phyloP scores from a whole-genome alignment of 2,113 vertebrate genomes.

The Zosterops hypoxanthus region DNA sequence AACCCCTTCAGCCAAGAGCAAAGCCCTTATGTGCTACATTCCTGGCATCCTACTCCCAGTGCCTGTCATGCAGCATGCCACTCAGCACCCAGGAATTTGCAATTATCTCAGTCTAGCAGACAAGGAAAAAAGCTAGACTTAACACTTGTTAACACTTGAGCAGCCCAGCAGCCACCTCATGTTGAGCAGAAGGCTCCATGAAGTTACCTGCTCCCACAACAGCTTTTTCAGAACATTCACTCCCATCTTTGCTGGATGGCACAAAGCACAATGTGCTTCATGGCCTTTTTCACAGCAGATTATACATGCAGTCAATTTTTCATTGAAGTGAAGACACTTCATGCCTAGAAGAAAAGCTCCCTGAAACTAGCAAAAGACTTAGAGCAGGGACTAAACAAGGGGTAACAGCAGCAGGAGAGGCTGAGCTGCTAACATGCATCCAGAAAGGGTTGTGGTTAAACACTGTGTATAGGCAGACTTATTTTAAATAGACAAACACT shows the following conservation, averaged over 20 bases:
- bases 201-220: background rate
- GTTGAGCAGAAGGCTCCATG: background rate
- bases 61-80: background rate
- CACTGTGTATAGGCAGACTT: background rate
- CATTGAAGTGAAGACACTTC: background rate
- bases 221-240: background rate
- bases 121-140: slow-evolving; percentile 18
- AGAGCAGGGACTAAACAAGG: background rate
- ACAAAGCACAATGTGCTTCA: background rate
- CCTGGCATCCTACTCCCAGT: slow-evolving; percentile 8
- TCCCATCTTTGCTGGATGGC: background rate
- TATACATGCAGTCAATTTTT: background rate
- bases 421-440: background rate
- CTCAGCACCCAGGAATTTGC: slow-evolving; percentile 63
- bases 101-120: slow-evolving; percentile 58
- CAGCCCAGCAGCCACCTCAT: background rate
- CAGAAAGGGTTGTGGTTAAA: background rate
- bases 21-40: slow-evolving; percentile 42
- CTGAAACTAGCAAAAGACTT: background rate
- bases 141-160: slow-evolving; percentile 30
- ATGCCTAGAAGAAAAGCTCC: background rate
- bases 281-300: background rate
- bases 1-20: background rate
- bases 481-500: background rate
- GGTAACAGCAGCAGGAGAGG: background rate